Percentiles rank a stretch among this genome's conserved stretches.
These are phyloP conservation scores for Apodemia zela DNA, from an alignment of 2,888 invertebrate genomes.

Conservation along the genomic window DNA sequence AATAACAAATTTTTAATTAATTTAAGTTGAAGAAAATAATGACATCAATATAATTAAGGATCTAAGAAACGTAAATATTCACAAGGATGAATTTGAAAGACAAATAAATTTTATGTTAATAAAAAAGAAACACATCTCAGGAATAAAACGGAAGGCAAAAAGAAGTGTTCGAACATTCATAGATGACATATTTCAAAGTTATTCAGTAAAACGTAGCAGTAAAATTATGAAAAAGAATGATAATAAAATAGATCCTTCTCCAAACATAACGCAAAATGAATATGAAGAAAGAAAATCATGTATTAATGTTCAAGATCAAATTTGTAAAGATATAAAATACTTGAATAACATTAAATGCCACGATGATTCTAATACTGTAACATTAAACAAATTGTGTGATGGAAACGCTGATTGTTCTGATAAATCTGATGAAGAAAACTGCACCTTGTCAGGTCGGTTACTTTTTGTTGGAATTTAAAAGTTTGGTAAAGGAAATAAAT, in stretches of 20 bases:
- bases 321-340: conserved; percentile 34
- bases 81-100: no score
- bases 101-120: background rate
- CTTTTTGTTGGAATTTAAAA: background rate
- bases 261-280: no score
- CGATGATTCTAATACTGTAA: conserved; percentile 37
- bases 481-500: background rate
- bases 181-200: background rate
- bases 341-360: conserved; percentile 47
- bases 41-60: no score
- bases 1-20: no score
- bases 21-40: no score
- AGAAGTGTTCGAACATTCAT: background rate
- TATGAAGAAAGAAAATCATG: no score
- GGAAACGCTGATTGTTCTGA: conserved; percentile 49
- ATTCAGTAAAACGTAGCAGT: background rate
- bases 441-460: conserved; percentile 45
- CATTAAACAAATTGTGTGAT: conserved; percentile 52
- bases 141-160: background rate
- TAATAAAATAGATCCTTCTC: no score
- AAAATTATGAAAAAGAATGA: no score
- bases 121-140: background rate
- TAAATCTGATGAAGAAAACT: conserved; percentile 53
- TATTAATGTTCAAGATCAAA: background rate
- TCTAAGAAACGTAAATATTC: no score